Evolutionary conservation across 2,888 invertebrate genomes (phyloP), one percentile per base, ranked within the genome.

Genomic region (Prenolepis imparis): DNA sequence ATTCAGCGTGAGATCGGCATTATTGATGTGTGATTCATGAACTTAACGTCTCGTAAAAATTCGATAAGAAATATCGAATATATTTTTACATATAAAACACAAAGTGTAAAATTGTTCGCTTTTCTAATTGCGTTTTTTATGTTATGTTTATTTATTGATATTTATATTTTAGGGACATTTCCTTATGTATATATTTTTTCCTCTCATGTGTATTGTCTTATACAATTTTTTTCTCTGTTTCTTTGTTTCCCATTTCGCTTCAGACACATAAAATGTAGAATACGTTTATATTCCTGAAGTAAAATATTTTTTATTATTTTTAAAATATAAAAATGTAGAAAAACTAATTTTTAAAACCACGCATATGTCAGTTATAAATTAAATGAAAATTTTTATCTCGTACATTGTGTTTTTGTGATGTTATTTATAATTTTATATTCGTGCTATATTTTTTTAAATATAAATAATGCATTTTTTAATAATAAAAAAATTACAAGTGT

Each of bases 401-500:
- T n/a, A 11, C 12, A 24, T 36, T 12, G 61, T 39, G 59, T 72
- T 78, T 64, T 36, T 59, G n/a, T 18, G 15, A 41, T 68, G 9
- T 24, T 24, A 41, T 41, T 78, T 32, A 67, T 28, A 39, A 59
- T 24, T 41, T 39, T 28, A 28, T 28, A 28, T 3, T 3, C 28
- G 9, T 48, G 11, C 21, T 36, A 75, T 64, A 52, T n/a, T 52
- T 2, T n/a, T 52, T n/a, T 8, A n/a, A 52, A n/a, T 48, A 44
- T 11, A 18, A 70, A 32, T 5, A 52, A 15, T 66, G 18, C 8
- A 18, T 11, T 57, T 72, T 41, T 41, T 15, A 4, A 36, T 70
- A 70, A n/a, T 15, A 55, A 5, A 3, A 2, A n/a, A 44, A 52
- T 52, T 52, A 52, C 2, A 52, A 52, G 8, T 57, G 1, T 5